These are phyloP conservation scores for Amyelois transitella DNA, from an alignment of 1,140 invertebrate genomes.

Conservation along the genomic window DNA sequence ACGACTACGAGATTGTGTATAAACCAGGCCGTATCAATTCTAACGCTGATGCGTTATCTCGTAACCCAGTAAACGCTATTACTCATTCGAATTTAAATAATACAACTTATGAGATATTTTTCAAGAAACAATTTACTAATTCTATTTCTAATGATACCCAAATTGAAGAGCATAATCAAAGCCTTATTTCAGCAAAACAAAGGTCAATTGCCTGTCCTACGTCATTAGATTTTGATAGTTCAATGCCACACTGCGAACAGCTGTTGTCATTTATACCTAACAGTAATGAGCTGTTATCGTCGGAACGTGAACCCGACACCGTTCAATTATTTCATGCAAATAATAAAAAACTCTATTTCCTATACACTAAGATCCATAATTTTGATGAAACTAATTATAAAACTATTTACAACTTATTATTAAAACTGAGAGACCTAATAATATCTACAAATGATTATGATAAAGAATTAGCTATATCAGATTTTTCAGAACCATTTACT, in stretches of 20 bases:
- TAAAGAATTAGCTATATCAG: conserved; percentile 18
- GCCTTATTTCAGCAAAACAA: conserved; percentile 4
- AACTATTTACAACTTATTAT: conserved; percentile 11
- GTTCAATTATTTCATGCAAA: conserved; percentile 2
- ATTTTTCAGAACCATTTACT: conserved; percentile 21
- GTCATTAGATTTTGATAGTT: conserved; percentile 29
- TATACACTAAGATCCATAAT: conserved; percentile 19
- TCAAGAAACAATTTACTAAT: too few species aligned
- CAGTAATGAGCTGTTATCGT: conserved; percentile 1
- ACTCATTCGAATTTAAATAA: too few species aligned
- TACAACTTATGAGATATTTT: not conserved
- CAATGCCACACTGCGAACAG: conserved; percentile 20
- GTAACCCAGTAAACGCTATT: conserved; percentile 2
- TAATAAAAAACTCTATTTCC: conserved; percentile 13
- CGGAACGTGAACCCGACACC: conserved; percentile 13
- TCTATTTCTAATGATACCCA: conserved; percentile 5
- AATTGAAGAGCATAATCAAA: conserved; percentile 20
- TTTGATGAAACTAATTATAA: conserved; percentile 14
- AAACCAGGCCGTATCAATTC: not conserved
- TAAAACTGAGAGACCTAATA: conserved; percentile 3
- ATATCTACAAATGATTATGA: not conserved
- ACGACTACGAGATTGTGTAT: conserved; percentile 2
- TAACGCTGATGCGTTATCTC: conserved; percentile 5
- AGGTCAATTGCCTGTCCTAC: conserved; percentile 18
- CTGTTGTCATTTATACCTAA: conserved; percentile 2